A percentile compares a stretch with the other conserved stretches of the same genome.
Evolutionary conservation across 2,888 invertebrate species (phyloP).

Genomic region (Oscheius sp.): DNA sequence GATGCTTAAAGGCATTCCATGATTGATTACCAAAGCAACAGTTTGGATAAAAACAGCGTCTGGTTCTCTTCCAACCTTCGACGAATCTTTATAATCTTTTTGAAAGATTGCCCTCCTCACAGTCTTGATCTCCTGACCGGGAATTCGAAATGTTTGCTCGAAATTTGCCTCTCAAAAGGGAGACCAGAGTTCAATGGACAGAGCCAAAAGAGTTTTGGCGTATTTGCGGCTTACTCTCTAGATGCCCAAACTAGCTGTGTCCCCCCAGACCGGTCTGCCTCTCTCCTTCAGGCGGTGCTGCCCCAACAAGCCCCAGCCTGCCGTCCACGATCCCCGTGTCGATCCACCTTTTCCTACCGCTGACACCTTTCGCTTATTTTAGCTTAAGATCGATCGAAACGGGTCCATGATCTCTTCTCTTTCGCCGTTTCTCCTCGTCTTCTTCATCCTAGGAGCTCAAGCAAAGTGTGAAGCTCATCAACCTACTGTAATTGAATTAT

Average conservation of each 20-base stretch:
- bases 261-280: slow-evolving; percentile 16
- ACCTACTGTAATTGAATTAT: not conserved
- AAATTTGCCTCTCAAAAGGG: not conserved
- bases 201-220: not conserved
- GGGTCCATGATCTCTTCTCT: slow-evolving; percentile 13
- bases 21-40: too few relatives aligned
- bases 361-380: not conserved
- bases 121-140: not conserved
- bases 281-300: not conserved
- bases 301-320: not conserved
- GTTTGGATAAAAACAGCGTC: too few relatives aligned
- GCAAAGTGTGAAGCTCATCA: slow-evolving; percentile 13
- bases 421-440: not conserved
- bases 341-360: not conserved
- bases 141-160: not conserved
- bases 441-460: not conserved
- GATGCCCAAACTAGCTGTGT: slow-evolving; percentile 25
- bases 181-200: not conserved
- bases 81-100: too few relatives aligned
- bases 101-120: not conserved
- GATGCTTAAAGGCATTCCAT: too few relatives aligned
- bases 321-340: not conserved
- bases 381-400: not conserved
- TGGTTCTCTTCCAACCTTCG: not conserved
- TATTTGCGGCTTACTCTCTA: slow-evolving; percentile 14